Base-by-base conservation (phyloP, 2,888 invertebrate species). In the Pomacea canaliculata region DNA sequence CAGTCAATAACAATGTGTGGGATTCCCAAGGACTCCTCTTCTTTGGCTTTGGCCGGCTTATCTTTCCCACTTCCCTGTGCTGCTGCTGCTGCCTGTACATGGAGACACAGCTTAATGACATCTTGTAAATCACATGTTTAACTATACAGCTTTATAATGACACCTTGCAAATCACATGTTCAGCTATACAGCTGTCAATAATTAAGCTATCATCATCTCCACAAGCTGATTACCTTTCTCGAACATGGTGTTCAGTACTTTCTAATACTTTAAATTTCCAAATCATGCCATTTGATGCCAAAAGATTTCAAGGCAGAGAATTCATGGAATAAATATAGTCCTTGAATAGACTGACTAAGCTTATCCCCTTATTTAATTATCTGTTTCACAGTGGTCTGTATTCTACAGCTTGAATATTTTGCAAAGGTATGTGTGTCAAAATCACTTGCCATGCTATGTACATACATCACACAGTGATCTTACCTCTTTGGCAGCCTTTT, bases 1-100 rank as follows among this genome's bases (percentile, higher is more conserved):
- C 89, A 89, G 79, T 90, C 90, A 8, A 90, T 76, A 23, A 89
- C 59, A 49, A 91, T 80, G 75, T 89, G 84, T 9, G 89, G 89
- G 0, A 91, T 81, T 19, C 90, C 90, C 19, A 88, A 83, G 10
- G 86, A 82, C 49, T 88, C 87, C 66, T 87, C 89, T 13, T 85
- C 85, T 70, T 87, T 85, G 63, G 23, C 12, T 78, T 85, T 87
- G 62, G 84, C 80, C 18, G 79, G 85, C 37, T 84, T 85, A 16
- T 78, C 80, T 46, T 81, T 84, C 12, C 51, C 51, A 56, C 51
- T 56, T 7, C 78, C 80, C 23, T 56, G 65, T 46, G 70, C 71
- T n/a, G 75, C 74, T 63, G 72, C 67, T 37, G 78, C 78, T 16
- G 78, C 78, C 73, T 76, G 71, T n/a, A 67, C 56, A 9, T 4